Evolutionary conservation across 2,888 invertebrate species (phyloP).

Genomic region (Agonopterix subpropinquella): DNA sequence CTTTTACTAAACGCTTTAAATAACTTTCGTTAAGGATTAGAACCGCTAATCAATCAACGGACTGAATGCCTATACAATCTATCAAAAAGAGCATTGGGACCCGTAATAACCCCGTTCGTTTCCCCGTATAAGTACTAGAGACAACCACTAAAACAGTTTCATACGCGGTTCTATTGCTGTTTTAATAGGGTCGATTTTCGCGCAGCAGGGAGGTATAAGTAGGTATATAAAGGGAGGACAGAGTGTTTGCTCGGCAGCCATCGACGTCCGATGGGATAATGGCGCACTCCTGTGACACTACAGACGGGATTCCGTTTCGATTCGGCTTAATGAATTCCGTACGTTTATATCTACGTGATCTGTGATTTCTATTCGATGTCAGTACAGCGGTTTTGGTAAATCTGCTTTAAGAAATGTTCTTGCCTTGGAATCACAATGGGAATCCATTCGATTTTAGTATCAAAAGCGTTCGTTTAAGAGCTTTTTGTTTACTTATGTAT

Average conservation of each 20-base stretch:
- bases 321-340: slow-evolving; percentile 49
- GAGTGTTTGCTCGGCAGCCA: slow-evolving; percentile 58
- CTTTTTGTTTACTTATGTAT: too few relatives aligned
- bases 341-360: slow-evolving; percentile 30
- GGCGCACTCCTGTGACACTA: slow-evolving; percentile 35
- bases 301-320: slow-evolving; percentile 22
- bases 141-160: too few relatives aligned
- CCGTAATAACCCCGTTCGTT: slow-evolving; percentile 1
- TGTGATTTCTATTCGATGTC: slow-evolving; percentile 23
- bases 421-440: too few relatives aligned
- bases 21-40: too few relatives aligned
- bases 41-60: not conserved
- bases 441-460: too few relatives aligned
- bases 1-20: too few relatives aligned
- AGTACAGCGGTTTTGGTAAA: not conserved
- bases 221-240: slow-evolving; percentile 10
- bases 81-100: slow-evolving; percentile 3
- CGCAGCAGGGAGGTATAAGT: not conserved
- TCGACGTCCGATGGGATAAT: slow-evolving; percentile 58
- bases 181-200: too few relatives aligned
- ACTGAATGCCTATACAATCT: not conserved
- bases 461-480: too few relatives aligned
- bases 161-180: too few relatives aligned
- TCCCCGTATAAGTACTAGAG: not conserved
- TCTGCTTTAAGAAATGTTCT: too few relatives aligned